Percentiles rank a stretch among this genome's conserved stretches.
phyloP scores from a whole-genome alignment of 2,888 invertebrate genomes.

The Esperia sulphurella region DNA sequence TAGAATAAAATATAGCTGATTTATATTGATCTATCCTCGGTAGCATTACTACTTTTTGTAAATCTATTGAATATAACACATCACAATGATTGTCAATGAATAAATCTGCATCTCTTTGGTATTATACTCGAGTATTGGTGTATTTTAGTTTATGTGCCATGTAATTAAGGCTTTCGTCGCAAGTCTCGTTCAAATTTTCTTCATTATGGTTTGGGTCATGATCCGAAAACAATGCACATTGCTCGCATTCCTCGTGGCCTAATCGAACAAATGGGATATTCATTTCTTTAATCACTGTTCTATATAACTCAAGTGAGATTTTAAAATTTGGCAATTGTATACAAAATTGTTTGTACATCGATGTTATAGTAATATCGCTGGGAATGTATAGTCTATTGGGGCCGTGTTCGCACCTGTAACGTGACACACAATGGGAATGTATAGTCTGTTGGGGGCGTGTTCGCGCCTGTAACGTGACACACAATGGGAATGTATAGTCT shows the following conservation, averaged over 20 bases:
- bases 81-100: neutral
- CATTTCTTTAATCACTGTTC: slow-evolving; percentile 7
- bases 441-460: no score
- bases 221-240: slow-evolving; percentile 3
- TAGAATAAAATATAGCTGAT: slow-evolving; percentile 15
- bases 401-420: slow-evolving; percentile 11
- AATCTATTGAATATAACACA: slow-evolving; percentile 11
- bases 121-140: neutral
- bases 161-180: slow-evolving; percentile 4
- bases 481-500: no score
- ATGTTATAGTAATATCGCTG: slow-evolving; percentile 7
- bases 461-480: slow-evolving; percentile 9
- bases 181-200: neutral
- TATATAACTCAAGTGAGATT: slow-evolving; percentile 5
- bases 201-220: slow-evolving; percentile 1
- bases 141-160: slow-evolving; percentile 2
- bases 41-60: slow-evolving; percentile 21
- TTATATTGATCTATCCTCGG: slow-evolving; percentile 18
- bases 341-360: slow-evolving; percentile 9
- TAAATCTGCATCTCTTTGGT: neutral
- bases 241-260: slow-evolving; percentile 14
- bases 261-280: slow-evolving; percentile 13
- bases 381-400: slow-evolving; percentile 7
- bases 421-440: slow-evolving; percentile 4
- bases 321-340: neutral